phyloP scores from a whole-genome alignment of 2,113 vertebrate species.

The Lagopus muta region DNA sequence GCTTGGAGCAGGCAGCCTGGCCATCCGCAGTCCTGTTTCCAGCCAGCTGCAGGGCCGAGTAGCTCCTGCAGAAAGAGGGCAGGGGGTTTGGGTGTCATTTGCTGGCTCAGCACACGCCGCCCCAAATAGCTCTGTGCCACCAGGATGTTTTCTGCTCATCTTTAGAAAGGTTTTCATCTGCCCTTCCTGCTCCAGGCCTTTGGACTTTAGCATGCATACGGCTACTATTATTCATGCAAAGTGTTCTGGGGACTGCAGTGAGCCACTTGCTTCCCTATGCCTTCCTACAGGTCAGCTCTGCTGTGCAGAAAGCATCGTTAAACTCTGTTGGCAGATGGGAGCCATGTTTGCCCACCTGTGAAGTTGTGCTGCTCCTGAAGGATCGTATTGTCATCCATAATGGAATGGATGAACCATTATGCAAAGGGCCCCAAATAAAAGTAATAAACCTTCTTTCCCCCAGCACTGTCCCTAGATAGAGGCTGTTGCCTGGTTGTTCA shows the following conservation, averaged over 20 bases:
- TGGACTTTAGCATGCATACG: background rate
- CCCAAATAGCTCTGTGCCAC: rapidly evolving
- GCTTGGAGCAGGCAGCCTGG: background rate
- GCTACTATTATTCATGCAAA: background rate
- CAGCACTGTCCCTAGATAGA: background rate
- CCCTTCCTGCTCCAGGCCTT: background rate
- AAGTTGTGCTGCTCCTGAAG: background rate
- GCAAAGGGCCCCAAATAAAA: background rate
- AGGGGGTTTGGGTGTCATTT: too few species aligned
- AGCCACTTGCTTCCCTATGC: background rate
- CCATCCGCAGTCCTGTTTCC: background rate
- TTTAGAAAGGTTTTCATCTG: background rate
- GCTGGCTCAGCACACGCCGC: rapidly evolving
- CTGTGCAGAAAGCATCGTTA: rapidly evolving
- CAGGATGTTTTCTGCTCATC: background rate
- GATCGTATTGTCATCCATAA: background rate
- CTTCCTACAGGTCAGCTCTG: background rate
- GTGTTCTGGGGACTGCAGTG: background rate
- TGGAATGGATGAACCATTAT: background rate
- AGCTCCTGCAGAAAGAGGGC: background rate
- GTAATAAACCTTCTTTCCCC: background rate
- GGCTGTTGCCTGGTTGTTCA: background rate
- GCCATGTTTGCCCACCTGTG: background rate
- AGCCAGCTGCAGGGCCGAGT: background rate
- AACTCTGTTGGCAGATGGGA: background rate